phyloP scores from a whole-genome alignment of 92 coral and sea anemone species.

The Umimayanthus kanabou region DNA sequence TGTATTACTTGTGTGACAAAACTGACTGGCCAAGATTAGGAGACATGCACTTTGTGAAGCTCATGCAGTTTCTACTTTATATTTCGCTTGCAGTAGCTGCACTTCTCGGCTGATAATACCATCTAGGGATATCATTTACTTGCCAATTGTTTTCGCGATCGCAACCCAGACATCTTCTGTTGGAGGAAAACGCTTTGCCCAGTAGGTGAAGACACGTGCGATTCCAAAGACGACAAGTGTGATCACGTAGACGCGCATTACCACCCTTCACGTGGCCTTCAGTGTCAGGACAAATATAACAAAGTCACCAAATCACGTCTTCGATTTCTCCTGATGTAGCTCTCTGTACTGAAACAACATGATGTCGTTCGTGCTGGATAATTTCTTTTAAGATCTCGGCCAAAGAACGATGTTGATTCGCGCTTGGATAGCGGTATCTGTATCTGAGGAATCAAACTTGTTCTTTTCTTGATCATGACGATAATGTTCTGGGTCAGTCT shows the following conservation, averaged over 20 bases:
- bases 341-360: conserved; percentile 13
- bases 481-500: not conserved
- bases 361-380: conserved; percentile 31
- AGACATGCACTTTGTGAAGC: not conserved
- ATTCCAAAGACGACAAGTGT: conserved; percentile 29
- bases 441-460: not conserved
- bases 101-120: conserved; percentile 47
- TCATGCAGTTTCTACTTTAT: too few species aligned
- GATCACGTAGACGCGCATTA: conserved; percentile 31
- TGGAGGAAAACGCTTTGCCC: conserved; percentile 35
- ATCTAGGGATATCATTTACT: conserved; percentile 23
- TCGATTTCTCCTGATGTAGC: conserved; percentile 14
- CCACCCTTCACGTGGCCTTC: conserved; percentile 40
- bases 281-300: conserved; percentile 2
- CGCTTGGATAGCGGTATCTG: not conserved
- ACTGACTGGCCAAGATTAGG: not conserved
- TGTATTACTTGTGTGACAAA: not conserved
- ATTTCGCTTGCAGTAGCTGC: conserved; percentile 26
- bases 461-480: not conserved
- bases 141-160: conserved; percentile 16
- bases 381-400: not conserved
- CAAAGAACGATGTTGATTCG: not conserved
- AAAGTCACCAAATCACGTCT: conserved; percentile 50
- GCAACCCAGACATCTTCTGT: conserved; percentile 44
- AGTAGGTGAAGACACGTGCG: conserved; percentile 33